Conservation (phyloP, 2,113 vertebrate species). For the Platanista minor region DNA sequence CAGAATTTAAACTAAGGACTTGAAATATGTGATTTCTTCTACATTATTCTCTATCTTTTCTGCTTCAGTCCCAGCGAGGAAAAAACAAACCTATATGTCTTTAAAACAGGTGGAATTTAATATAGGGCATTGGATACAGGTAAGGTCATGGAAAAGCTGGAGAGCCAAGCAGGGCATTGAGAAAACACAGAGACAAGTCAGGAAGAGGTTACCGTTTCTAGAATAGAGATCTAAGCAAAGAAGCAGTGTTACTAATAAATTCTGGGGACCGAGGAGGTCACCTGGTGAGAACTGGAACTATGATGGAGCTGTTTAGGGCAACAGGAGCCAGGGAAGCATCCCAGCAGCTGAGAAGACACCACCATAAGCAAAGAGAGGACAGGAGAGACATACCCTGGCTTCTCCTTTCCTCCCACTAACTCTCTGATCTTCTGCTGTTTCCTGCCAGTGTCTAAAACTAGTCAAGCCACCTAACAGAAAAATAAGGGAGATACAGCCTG, state of each 20-base stretch:
- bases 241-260: background rate
- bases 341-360: background rate
- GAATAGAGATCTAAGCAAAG: background rate
- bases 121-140: background rate
- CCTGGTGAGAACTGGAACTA: background rate
- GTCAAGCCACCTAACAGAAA: background rate
- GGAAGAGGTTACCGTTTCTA: background rate
- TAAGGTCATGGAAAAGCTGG: background rate
- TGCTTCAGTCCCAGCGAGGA: background rate
- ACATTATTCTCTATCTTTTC: background rate
- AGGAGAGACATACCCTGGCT: background rate
- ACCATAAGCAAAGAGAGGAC: background rate
- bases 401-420: background rate
- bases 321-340: background rate
- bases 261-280: background rate
- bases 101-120: background rate
- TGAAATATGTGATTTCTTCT: background rate
- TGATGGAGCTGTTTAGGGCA: accelerated
- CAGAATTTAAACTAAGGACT: background rate
- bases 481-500: background rate
- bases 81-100: background rate
- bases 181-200: background rate
- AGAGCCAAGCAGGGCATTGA: background rate
- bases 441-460: background rate
- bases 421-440: background rate